Evolutionary conservation across 1,140 invertebrate genomes (phyloP), one percentile per base, ranked within the genome.

Genomic region (Caerostris extrusa): DNA sequence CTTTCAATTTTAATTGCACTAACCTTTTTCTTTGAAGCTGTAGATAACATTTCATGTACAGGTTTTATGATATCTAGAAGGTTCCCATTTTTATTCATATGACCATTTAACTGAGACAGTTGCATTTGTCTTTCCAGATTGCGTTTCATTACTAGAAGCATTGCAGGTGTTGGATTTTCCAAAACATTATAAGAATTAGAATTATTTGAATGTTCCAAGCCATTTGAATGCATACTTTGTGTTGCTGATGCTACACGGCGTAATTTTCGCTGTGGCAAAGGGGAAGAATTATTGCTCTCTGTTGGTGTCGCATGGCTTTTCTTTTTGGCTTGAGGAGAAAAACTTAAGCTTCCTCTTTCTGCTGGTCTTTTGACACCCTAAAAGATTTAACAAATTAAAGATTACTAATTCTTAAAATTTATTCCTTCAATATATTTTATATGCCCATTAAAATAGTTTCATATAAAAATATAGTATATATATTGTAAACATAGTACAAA

Each of bases 121-220:
- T 93, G 92, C 92, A 93, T 77, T 57, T 94, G 94, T 7, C 89
- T 83, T 81, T 93, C 90, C 19, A 94, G 58, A 67, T 94, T 94
- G n/a, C 91, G 90, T n/a, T 94, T 57, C 93, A 96, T 95, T 55
- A 96, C 95, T n/a, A 96, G 95, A 8, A 97, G 94, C 96, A 97
- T 97, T 1, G 96, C 96, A 55, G 96, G 96, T 4, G 96, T 97
- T 12, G 96, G 96, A 95, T 96, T 53, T 96, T 94, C 95, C 71
- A 91, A 71, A 82, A 93, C 67, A 87, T n/a, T 55, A 19, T 61
- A 87, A 58, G 64, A 19, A 81, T 60, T 88, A 14, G 85, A 53
- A 60, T 19, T n/a, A 88, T 77, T 89, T 12, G 69, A 88, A 88
- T 93, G 92, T 71, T 87, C 92, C n/a, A 60, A 56, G 60, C 83